Evolutionary conservation across 35 echinoderm and acorn worm genomes (phyloP), one percentile per base, ranked within the genome.

Genomic region (Apostichopus parvimensis): DNA sequence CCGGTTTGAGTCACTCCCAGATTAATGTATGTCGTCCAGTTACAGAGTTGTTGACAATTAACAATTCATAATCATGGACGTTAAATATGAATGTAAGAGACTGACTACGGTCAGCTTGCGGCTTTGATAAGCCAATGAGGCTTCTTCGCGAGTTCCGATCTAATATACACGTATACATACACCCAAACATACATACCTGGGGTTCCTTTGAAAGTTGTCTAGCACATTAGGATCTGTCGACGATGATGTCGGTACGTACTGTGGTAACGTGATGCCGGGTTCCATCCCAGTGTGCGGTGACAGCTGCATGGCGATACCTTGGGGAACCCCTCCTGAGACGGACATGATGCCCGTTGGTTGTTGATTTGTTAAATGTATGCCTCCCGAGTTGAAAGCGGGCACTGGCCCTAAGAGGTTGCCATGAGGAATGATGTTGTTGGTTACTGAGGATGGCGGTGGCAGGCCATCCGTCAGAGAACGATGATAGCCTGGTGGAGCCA

Each of bases 401-500:
- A 58, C 21, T n/a, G 71, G 2, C 17, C 71, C 71, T 45, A 88
- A 15, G 18, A 88, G 45, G 13, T 73, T 73, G 11, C 86, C 57
- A 73, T 88, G 86, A 9, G 60, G 23, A 18, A 52, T 64, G 57
- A 88, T 72, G n/a, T 75, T 75, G n/a, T 75, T 75, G 62, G 26
- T 73, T 9, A 15, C 61, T 8, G n/a, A 24, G 17, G 57, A 28
- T 4, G 64, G 10, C 4, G 86, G 60, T 20, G 86, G 62, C 86
- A 88, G 60, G 7, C 17, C 24, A 57, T 73, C 86, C 6, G 21
- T 52, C 62, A 73, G n/a, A 21, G 68, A 66, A 24, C 57, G 81
- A 84, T 84, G 81, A 55, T 84, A 84, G 54, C 81, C 81, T n/a
- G 81, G 81, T 6, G 81, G 81, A 24, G 81, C 81, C 81, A 84